Base-by-base conservation (phyloP, 2,888 invertebrate species). In the Noctua janthe region DNA sequence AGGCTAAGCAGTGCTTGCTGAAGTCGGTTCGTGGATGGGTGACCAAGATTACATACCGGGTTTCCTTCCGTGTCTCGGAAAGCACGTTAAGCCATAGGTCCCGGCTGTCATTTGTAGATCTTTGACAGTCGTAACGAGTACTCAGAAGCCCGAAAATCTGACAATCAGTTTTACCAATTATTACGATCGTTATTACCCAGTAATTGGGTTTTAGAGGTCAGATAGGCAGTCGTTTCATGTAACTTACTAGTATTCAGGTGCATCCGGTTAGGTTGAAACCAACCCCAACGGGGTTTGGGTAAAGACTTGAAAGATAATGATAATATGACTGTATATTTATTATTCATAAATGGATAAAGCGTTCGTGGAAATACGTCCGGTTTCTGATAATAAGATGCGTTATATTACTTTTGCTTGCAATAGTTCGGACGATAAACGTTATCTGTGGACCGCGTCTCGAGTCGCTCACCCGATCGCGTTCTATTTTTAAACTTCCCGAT, bases 401-500 rank as follows among this genome's bases (percentile, higher is more conserved):
- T 88, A 87, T 56, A 56, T 82, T 69, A 77, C 84, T 87, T 89
- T 81, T 64, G 75, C 85, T 87, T 90, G 80, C 80, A 83, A 82
- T 81, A 86, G 85, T 86, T 88, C 86, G 86, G 84, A 83, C 91
- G 92, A 93, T 93, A 92, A 93, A 93, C 91, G 92, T 93, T 94
- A 94, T 94, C 93, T 92, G 88, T 87, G 89, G 84, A 74, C 86
- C 87, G 82, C 86, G 88, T 89, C 90, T 90, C 86, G 87, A 92
- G 90, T 90, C 91, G 90, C 90, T 91, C 90, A 91, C 89, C 88
- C 90, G 89, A 90, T 88, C 88, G 87, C 86, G 91, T 92, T 94
- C 95, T 95, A 95, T 94, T 94, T 95, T 94, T 91, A 93, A 94
- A 92, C 92, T 91, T 93, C 92, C 92, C 92, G 91, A 93, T 93